A percentile compares a stretch with the other conserved stretches of the same genome.
Conservation (phyloP, 2,113 vertebrate genomes). For the Sinocyclocheilus rhinocerous region DNA sequence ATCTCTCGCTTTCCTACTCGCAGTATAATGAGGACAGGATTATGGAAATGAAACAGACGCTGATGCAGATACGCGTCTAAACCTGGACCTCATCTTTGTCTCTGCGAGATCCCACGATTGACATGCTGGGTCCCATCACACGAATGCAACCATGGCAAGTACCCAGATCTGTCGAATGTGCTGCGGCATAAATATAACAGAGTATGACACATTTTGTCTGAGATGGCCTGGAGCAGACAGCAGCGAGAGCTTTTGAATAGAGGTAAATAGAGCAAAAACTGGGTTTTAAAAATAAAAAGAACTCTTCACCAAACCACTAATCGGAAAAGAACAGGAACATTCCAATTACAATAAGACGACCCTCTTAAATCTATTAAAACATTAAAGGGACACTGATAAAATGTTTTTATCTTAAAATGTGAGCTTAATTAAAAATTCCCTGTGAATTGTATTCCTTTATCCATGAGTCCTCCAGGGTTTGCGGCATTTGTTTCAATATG, state of each 20-base stretch:
- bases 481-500: slow-evolving; percentile 7
- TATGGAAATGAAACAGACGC: slow-evolving; percentile 76
- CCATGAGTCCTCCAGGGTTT: slow-evolving; percentile 53
- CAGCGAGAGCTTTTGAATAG: slow-evolving; percentile 27
- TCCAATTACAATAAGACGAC: slow-evolving; percentile 61
- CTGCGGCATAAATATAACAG: slow-evolving; percentile 52
- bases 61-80: slow-evolving; percentile 67
- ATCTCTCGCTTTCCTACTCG: slow-evolving; percentile 38
- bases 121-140: slow-evolving; percentile 67
- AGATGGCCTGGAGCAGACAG: neutral
- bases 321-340: slow-evolving; percentile 55
- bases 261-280: slow-evolving; percentile 33
- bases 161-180: slow-evolving; percentile 57
- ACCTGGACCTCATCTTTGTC: slow-evolving; percentile 76
- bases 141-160: slow-evolving; percentile 59
- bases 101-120: slow-evolving; percentile 68
- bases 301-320: slow-evolving; percentile 43
- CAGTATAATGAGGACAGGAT: slow-evolving; percentile 71
- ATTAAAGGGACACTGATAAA: slow-evolving; percentile 60
- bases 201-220: slow-evolving; percentile 46
- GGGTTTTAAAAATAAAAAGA: slow-evolving; percentile 33
- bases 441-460: slow-evolving; percentile 45
- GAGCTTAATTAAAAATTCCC: slow-evolving; percentile 61
- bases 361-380: slow-evolving; percentile 66
- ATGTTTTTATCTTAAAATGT: slow-evolving; percentile 65